Base-by-base conservation (phyloP, 53 echinoderm and acorn worm genomes). In the Astropecten irregularis region DNA sequence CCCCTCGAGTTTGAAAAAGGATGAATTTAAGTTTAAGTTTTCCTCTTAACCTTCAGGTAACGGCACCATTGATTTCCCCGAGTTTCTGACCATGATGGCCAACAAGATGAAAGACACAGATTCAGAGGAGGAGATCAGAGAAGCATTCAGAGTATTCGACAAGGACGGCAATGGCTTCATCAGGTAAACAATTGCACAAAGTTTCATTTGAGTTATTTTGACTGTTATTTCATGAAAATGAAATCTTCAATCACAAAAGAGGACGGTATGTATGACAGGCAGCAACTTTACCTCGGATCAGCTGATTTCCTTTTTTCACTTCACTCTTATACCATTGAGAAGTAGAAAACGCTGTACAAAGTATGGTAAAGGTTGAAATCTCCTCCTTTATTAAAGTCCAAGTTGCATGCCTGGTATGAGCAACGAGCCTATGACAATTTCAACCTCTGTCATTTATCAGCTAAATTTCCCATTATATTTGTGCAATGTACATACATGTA, bases 71-170 rank as follows among this genome's bases (percentile, higher is more conserved):
- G 95, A 95, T 40, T 95, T 95, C 85, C 87, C 90, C 67, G 95
- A 95, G 49, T 95, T 95, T 72, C 67, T 95, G 36, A 88, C 95
- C 36, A 95, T 95, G 95, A 95, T 95, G 95, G 91, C 93, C 9
- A 85, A 83, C 34, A 91, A 93, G 74, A 91, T 93, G 89, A 88
- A 88, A 46, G 92, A 93, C 60, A 85, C 88, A 23, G 87, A 89
- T 50, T 84, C 83, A 2, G 88, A 95, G 46, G 95, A 95, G 28
- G 93, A 93, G 69, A 95, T 95, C 83, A 88, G 88, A 21, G 82
- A 93, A 86, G 95, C 95, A 9, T 95, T 95, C 72, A 90, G 87
- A 66, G 92, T 92, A 3, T 90, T 92, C 38, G 95, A 92, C 66
- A 90, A 89, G 55, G 95, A 95, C 50, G 90, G 88, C 32, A 95